These are phyloP conservation scores for Anomalospiza imberbis DNA, from an alignment of 2,797 vertebrate species.

Conservation along the genomic window DNA sequence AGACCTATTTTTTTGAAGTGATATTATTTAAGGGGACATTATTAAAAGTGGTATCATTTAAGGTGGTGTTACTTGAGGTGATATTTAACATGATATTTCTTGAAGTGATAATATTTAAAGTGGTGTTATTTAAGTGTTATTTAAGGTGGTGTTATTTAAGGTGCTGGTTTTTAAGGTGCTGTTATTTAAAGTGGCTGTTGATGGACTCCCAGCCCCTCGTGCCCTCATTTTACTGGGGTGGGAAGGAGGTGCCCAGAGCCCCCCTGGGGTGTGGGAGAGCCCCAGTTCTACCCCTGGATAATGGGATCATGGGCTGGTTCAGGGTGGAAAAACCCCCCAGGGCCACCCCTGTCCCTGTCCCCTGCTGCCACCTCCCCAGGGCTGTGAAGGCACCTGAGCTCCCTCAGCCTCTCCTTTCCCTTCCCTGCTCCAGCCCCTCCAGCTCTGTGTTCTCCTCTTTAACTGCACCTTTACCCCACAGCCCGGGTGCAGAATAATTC, in stretches of 20 bases:
- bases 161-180: not conserved
- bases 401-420: too few relatives aligned
- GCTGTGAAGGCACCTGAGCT: too few relatives aligned
- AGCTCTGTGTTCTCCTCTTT: too few relatives aligned
- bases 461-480: too few relatives aligned
- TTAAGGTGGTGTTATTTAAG: not conserved
- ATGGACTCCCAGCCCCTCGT: not conserved
- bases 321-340: not conserved
- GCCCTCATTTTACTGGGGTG: not conserved
- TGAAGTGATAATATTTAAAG: not conserved
- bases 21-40: too few relatives aligned
- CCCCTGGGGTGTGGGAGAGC: rapidly evolving
- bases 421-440: not conserved
- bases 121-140: not conserved
- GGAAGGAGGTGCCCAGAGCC: not conserved
- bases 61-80: not conserved
- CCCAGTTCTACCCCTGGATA: rapidly evolving
- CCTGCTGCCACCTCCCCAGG: not conserved
- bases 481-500: too few relatives aligned
- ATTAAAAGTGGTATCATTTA: not conserved
- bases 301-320: rapidly evolving
- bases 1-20: not conserved
- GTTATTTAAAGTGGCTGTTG: not conserved
- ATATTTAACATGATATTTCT: not conserved
- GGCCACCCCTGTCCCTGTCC: not conserved